These are phyloP conservation scores for Falco peregrinus DNA, from an alignment of 2,797 vertebrate genomes.

Conservation along the genomic window DNA sequence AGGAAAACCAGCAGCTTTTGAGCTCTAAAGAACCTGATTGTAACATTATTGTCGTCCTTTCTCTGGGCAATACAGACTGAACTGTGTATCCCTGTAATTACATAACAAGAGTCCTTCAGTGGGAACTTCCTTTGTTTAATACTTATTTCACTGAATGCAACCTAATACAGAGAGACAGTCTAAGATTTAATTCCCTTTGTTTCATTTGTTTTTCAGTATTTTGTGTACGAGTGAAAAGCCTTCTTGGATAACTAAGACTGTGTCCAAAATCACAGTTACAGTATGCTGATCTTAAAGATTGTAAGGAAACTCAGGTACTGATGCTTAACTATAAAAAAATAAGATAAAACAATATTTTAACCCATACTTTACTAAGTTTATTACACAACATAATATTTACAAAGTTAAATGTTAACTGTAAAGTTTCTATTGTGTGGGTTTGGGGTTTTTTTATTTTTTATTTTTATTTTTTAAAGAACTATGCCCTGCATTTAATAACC, in stretches of 20 bases:
- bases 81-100: constrained; percentile 48
- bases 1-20: constrained; percentile 56
- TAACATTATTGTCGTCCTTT: constrained; percentile 69
- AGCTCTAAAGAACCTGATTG: constrained; percentile 57
- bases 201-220: constrained; percentile 57
- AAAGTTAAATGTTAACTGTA: constrained; percentile 78
- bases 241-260: constrained; percentile 62
- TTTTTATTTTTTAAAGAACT: constrained; percentile 64
- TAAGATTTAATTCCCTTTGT: constrained; percentile 59
- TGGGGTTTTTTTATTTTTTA: neutral
- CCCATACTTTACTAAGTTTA: constrained; percentile 76
- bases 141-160: constrained; percentile 61
- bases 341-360: constrained; percentile 77
- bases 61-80: constrained; percentile 70
- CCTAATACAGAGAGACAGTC: constrained; percentile 38
- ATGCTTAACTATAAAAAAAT: constrained; percentile 74
- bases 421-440: constrained; percentile 64
- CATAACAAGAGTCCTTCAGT: constrained; percentile 7
- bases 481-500: constrained; percentile 74
- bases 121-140: constrained; percentile 39
- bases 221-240: constrained; percentile 65
- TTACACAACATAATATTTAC: constrained; percentile 78
- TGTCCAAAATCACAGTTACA: constrained; percentile 55
- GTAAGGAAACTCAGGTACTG: constrained; percentile 69
- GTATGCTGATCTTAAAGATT: constrained; percentile 57